Evolutionary conservation across 2,888 invertebrate species (phyloP), one percentile per base, ranked within the genome.

Genomic region (Sclerodermus sp.): DNA sequence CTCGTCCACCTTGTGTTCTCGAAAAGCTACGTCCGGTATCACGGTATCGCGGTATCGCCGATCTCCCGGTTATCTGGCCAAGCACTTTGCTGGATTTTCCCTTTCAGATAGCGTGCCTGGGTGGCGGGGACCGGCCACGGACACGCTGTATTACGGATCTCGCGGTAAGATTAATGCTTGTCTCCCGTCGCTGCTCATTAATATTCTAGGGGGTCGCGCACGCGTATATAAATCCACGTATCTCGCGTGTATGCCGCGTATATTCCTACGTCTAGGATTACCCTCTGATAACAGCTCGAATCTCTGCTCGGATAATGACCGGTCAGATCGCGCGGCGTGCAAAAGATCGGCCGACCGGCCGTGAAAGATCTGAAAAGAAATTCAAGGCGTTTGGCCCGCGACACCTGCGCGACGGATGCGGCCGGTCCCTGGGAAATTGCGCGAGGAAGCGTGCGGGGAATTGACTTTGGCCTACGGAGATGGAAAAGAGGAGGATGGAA

Each of bases 241-340:
- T 34, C 34, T 34, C 12, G 34, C 34, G 10, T 13, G 42, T 36
- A 37, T 16, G 15, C 34, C 38, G 36, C 38, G 49, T 36, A 40
- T 43, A 39, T 46, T 47, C 45, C 34, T 34, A 18, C 55, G 55
- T 57, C 55, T 57, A 57, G 57, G 55, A 57, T 60, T 60, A 60
- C 55, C 60, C 53, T 43, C 52, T 44, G 60, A 60, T 60, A 60
- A 60, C 60, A 55, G 52, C 60, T 55, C 55, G 50, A 47, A 55
- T 51, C 49, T 57, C 57, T 54, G 54, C 41, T 44, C 46, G 47
- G 16, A 9, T 41, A 45, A 45, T 51, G 39, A 49, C 45, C 12
- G 34, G 12, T 12, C 12, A 12, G 34, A 34, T 34, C 34, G 8
- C 8, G 8, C 3, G 4, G 23, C 8, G 8, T 23, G 3, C 23